Evolutionary conservation across 1,140 invertebrate genomes (phyloP), one percentile per base, ranked within the genome.

Genomic region (Pachypeltis micranthus): DNA sequence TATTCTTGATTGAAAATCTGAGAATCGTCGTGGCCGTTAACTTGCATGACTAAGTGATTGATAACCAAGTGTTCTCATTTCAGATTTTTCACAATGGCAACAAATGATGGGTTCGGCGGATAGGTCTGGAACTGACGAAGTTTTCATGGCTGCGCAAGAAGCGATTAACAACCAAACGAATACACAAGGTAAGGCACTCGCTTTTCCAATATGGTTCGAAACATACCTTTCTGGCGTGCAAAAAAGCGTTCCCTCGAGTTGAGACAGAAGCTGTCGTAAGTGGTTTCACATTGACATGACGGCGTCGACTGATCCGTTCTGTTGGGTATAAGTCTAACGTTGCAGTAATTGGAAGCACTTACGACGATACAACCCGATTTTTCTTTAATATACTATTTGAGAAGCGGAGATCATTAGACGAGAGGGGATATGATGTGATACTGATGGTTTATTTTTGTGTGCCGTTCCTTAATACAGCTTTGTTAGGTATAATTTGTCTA

Each of bases 81-180:
- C 27, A 59, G 62, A 63, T 63, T 59, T 59, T 44, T 44, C 62
- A 47, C 55, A 63, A 51, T 63, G 62, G 62, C 62, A 63, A 63
- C 23, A 57, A 25, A 63, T 63, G 62, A 63, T 31, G 31, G 44
- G 29, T 26, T 27, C 55, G 56, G 21, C 24, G 51, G 44, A 59
- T 44, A 26, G 55, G 21, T 75, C 75, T 60, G 63, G 63, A 24
- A 61, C 28, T 25, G 84, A 85, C 66, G 83, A 85, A 75, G 80
- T 84, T 69, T 83, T 84, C 73, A 77, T 85, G 70, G 80, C 81
- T 71, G 80, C 83, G 71, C 83, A 84, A 77, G 84, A 85, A 74
- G 81, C 82, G 69, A 63, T 67, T 2, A 80, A 80, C 73, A 63
- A 64, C 24, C 65, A 85, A 76, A 79, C 83, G 74, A 83, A 85